These are phyloP conservation scores for Trinectes maculatus DNA, from an alignment of 2,113 vertebrate species.

Conservation along the genomic window DNA sequence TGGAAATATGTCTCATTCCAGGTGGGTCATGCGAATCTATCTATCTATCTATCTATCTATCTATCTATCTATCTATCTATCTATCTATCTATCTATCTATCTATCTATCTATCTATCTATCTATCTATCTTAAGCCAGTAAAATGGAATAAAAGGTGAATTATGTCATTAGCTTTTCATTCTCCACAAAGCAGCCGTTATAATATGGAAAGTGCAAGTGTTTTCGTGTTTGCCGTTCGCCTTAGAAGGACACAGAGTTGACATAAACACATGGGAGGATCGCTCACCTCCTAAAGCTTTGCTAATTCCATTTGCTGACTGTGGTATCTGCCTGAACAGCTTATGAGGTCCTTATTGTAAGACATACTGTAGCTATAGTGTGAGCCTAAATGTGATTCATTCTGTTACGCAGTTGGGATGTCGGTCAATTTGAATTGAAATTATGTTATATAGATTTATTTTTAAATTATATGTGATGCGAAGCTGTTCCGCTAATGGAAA, in stretches of 20 bases:
- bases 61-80: no score
- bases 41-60: no score
- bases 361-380: neutral
- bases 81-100: no score
- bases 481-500: no score
- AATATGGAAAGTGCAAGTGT: conserved; percentile 38
- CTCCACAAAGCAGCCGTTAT: neutral
- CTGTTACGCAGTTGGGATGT: neutral
- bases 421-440: neutral
- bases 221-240: conserved; percentile 16
- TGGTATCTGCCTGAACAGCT: conserved; percentile 53
- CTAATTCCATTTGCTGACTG: conserved; percentile 64
- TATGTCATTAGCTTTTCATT: neutral
- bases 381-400: neutral
- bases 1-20: conserved; percentile 44
- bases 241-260: conserved; percentile 20
- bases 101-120: no score
- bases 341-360: conserved; percentile 32
- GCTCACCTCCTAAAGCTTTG: conserved; percentile 55
- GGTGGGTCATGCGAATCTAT: conserved; percentile 47
- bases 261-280: conserved; percentile 15
- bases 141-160: conserved; percentile 5
- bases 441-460: conserved; percentile 2
- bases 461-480: neutral
- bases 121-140: no score